Evolutionary conservation across 2,113 vertebrate species (phyloP).

Genomic region (Heteronetta atricapilla): DNA sequence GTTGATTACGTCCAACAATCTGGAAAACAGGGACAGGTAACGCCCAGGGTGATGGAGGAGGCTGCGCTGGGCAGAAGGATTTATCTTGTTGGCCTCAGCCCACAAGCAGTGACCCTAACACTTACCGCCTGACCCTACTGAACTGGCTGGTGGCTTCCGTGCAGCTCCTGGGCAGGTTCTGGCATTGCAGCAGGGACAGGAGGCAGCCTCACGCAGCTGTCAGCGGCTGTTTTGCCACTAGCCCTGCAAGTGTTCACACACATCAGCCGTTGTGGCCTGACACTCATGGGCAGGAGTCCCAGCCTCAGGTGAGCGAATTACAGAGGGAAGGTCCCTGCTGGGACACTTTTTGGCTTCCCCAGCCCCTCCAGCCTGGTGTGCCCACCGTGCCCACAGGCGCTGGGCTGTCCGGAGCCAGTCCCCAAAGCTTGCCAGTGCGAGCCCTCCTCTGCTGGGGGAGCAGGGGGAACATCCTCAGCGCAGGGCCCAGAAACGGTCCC

Average conservation of each 20-base stretch:
- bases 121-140: fast-evolving
- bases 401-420: neutral
- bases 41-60: neutral
- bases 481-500: neutral
- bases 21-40: neutral
- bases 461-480: neutral
- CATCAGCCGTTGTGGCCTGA: fast-evolving
- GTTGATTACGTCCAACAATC: neutral
- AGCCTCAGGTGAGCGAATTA: neutral
- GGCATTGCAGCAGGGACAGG: neutral
- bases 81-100: neutral
- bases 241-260: fast-evolving
- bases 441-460: neutral
- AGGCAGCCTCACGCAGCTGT: neutral
- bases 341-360: neutral
- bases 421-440: neutral
- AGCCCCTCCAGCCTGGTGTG: neutral
- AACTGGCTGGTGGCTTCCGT: neutral
- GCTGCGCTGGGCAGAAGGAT: neutral
- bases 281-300: fast-evolving
- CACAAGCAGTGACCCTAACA: neutral
- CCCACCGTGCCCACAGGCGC: neutral
- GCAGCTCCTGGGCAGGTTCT: neutral
- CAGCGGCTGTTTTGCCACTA: neutral
- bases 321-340: neutral